These are phyloP conservation scores for Acleris holmiana DNA, from an alignment of 2,888 invertebrate species.

Conservation along the genomic window DNA sequence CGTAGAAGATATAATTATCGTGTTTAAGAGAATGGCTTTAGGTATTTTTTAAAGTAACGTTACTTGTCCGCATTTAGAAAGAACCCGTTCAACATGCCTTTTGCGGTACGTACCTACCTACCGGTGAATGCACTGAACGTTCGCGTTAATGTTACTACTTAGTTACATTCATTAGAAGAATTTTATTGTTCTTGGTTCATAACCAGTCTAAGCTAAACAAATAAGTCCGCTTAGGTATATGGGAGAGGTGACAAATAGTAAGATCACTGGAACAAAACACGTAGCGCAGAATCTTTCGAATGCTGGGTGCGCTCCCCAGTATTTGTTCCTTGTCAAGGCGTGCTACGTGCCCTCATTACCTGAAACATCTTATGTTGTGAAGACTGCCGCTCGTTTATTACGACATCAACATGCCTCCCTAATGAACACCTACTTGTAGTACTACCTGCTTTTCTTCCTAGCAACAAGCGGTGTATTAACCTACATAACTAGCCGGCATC, in stretches of 20 bases:
- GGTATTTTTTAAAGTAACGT: too few species aligned
- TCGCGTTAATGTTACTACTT: too few species aligned
- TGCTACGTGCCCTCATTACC: constrained; percentile 68
- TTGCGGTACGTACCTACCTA: too few species aligned
- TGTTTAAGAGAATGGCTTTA: background rate
- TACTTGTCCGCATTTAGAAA: too few species aligned
- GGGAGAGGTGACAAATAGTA: constrained; percentile 17
- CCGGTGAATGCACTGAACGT: too few species aligned
- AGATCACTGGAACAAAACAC: constrained; percentile 39
- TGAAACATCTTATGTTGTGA: constrained; percentile 51
- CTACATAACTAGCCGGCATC: constrained; percentile 1
- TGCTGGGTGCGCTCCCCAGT: constrained; percentile 54
- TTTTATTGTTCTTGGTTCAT: too few species aligned
- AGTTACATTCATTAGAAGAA: too few species aligned
- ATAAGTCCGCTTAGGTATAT: background rate
- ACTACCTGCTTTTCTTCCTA: constrained; percentile 8
- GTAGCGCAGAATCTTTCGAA: constrained; percentile 55
- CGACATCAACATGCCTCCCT: constrained; percentile 15
- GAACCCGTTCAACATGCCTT: too few species aligned
- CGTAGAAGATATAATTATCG: too few species aligned
- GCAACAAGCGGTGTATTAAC: constrained; percentile 15
- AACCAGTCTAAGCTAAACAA: background rate
- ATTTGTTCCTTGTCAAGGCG: constrained; percentile 67
- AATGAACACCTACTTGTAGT: constrained; percentile 9
- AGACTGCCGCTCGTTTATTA: constrained; percentile 40